Percentiles rank a stretch among this genome's conserved stretches.
Evolutionary conservation across 2,113 vertebrate species (phyloP).

Genomic region (Plotosus lineatus): DNA sequence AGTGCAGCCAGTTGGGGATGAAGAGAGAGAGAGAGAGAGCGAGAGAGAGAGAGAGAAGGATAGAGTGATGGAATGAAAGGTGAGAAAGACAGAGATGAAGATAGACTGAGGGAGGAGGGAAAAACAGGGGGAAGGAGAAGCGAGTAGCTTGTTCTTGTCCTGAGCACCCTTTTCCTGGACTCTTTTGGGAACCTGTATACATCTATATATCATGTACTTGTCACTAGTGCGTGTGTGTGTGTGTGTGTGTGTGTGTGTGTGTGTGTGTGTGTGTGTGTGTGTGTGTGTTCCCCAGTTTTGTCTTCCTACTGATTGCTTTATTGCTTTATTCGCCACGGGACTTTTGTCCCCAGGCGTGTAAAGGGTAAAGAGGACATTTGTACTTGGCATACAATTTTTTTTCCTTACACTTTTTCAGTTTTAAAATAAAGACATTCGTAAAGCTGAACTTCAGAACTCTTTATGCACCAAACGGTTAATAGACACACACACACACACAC

Average conservation of each 20-base stretch:
- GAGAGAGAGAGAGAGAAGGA: conserved; percentile 37
- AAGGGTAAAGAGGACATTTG: conserved; percentile 39
- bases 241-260: conserved; percentile 12
- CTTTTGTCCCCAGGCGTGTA: conserved; percentile 24
- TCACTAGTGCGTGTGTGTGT: conserved; percentile 21
- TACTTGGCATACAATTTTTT: conserved; percentile 2
- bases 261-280: conserved; percentile 24
- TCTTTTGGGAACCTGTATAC: conserved; percentile 22
- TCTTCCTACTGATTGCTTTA: conserved; percentile 19
- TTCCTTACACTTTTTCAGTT: neutral
- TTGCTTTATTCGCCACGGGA: conserved; percentile 11
- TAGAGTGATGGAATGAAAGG: conserved; percentile 35
- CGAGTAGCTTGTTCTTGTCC: conserved; percentile 32
- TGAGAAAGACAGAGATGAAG: conserved; percentile 44
- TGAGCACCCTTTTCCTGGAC: conserved; percentile 6
- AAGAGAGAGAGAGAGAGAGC: conserved; percentile 36
- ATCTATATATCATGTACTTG: conserved; percentile 35
- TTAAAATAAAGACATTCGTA: neutral
- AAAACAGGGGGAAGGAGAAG: conserved; percentile 20
- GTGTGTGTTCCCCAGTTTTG: conserved; percentile 14
- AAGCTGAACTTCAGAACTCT: neutral
- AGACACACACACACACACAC: no score
- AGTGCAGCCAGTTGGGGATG: conserved; percentile 20
- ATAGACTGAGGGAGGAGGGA: conserved; percentile 12
- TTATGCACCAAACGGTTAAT: neutral